Conservation (phyloP, 2,888 invertebrate genomes). For the Melieria crassipennis region DNA sequence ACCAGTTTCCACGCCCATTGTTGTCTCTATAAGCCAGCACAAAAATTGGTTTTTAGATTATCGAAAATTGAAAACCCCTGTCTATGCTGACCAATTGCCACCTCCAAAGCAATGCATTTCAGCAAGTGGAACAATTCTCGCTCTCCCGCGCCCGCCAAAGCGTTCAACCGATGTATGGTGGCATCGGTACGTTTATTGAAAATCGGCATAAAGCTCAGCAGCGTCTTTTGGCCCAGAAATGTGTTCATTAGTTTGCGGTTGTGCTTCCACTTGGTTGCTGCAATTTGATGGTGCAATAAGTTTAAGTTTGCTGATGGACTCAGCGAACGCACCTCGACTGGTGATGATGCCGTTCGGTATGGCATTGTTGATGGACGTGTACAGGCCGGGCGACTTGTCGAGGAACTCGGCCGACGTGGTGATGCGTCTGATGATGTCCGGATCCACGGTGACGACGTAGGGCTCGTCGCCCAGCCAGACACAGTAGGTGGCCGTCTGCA, state of each 20-base stretch:
- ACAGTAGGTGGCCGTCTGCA: slow-evolving; percentile 30
- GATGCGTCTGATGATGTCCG: slow-evolving; percentile 41
- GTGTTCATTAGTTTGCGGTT: slow-evolving; percentile 48
- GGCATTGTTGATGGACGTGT: slow-evolving; percentile 30
- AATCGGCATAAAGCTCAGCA: slow-evolving; percentile 48
- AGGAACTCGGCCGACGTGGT: slow-evolving; percentile 38
- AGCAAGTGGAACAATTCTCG: slow-evolving; percentile 20
- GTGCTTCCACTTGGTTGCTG: slow-evolving; percentile 42
- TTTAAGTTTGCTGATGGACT: neutral
- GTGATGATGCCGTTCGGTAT: slow-evolving; percentile 21
- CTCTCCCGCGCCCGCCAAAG: slow-evolving; percentile 12
- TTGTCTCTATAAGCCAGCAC: neutral
- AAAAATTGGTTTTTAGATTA: neutral
- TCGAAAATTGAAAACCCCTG: neutral
- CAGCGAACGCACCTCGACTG: slow-evolving; percentile 10
- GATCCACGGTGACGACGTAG: slow-evolving; percentile 42
- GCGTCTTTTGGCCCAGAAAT: slow-evolving; percentile 45
- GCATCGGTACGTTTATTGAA: slow-evolving; percentile 40
- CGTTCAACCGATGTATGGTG: slow-evolving; percentile 11
- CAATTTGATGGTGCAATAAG: neutral
- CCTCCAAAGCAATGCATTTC: slow-evolving; percentile 22
- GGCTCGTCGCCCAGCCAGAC: slow-evolving; percentile 42
- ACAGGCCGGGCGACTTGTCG: slow-evolving; percentile 28
- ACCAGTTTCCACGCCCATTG: slow-evolving; percentile 22
- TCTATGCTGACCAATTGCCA: slow-evolving; percentile 27